Evolutionary conservation across 2,113 vertebrate species (phyloP).

Genomic region (Phainopepla nitens): DNA sequence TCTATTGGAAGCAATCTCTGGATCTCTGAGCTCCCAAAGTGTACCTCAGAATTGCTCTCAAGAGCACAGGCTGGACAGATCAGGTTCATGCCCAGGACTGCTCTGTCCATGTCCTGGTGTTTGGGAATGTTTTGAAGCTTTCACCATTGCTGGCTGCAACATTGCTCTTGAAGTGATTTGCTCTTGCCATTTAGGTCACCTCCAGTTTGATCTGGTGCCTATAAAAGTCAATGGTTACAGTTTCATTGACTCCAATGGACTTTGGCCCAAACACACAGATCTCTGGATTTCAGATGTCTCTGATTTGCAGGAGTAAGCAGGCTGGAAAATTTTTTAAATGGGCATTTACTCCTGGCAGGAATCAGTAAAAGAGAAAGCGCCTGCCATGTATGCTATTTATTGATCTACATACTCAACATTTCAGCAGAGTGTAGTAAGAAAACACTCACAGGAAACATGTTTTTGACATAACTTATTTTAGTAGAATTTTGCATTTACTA

Average conservation of each 20-base stretch:
- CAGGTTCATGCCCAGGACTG: not conserved
- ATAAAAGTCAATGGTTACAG: not conserved
- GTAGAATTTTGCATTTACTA: not conserved
- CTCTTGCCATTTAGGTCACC: not conserved
- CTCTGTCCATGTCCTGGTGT: not conserved
- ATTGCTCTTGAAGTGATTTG: not conserved
- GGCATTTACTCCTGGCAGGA: not conserved
- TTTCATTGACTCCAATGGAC: not conserved
- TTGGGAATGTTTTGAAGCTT: not conserved
- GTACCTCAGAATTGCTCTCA: not conserved
- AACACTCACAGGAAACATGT: not conserved
- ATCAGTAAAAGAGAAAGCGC: not conserved
- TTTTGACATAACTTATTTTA: slow-evolving; percentile 3
- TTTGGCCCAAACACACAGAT: not conserved
- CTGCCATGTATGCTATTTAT: not conserved
- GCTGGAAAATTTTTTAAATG: not conserved
- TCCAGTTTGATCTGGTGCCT: not conserved
- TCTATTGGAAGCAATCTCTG: not conserved
- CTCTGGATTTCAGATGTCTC: not conserved
- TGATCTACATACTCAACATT: not conserved
- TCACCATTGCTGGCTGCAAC: not conserved
- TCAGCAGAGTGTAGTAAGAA: not conserved
- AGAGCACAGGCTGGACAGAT: fast-evolving
- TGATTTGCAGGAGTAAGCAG: not conserved
- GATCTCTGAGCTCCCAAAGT: not conserved